Evolutionary conservation across 1,140 invertebrate genomes (phyloP).

Genomic region (Drosophila trapezifrons): DNA sequence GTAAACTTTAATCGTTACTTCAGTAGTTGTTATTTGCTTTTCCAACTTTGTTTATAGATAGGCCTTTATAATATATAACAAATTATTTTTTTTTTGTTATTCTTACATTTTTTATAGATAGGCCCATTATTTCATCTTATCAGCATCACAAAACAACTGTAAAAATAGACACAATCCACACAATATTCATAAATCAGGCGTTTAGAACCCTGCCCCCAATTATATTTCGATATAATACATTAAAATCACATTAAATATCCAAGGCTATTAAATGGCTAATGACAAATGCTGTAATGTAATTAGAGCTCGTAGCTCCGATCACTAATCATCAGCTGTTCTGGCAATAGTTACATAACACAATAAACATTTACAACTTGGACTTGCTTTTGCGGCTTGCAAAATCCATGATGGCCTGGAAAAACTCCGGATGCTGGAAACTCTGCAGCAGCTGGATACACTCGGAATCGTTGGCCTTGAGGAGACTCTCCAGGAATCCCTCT

Average conservation of each 20-base stretch:
- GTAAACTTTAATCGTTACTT: too few species aligned
- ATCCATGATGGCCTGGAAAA: slow-evolving; percentile 61
- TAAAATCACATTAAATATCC: not conserved
- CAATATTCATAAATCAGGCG: not conserved
- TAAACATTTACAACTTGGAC: slow-evolving; percentile 54
- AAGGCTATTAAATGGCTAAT: not conserved
- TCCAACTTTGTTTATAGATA: too few species aligned
- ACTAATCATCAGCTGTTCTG: slow-evolving; percentile 2
- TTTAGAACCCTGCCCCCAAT: not conserved
- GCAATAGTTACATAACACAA: not conserved
- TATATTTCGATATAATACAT: slow-evolving; percentile 1
- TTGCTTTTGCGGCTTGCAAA: slow-evolving; percentile 67
- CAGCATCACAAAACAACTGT: too few species aligned
- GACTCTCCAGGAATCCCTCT: slow-evolving; percentile 32
- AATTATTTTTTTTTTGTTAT: too few species aligned
- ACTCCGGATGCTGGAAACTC: slow-evolving; percentile 56
- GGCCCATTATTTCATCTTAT: too few species aligned
- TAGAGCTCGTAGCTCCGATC: not conserved
- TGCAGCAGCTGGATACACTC: slow-evolving; percentile 54
- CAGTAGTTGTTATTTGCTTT: too few species aligned
- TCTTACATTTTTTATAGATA: too few species aligned
- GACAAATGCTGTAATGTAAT: not conserved
- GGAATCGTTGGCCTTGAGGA: slow-evolving; percentile 48
- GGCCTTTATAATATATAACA: too few species aligned
- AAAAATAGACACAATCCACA: too few species aligned